Conservation (phyloP, 2,113 vertebrate species). For the Callocephalon fimbriatum region DNA sequence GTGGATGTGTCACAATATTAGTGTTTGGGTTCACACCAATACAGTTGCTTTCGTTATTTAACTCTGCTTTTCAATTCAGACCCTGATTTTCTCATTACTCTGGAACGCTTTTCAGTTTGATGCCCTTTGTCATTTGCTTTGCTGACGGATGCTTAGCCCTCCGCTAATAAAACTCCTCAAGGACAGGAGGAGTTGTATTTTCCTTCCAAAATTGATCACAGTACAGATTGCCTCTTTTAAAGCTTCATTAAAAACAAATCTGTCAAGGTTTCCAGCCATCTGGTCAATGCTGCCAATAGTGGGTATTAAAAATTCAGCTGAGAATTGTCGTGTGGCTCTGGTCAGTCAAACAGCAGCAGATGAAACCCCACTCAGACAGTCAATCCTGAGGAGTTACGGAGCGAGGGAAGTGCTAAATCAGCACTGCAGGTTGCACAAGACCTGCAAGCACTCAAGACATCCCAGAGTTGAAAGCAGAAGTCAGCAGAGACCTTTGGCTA, state of each 20-base stretch:
- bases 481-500: neutral
- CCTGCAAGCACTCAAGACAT: neutral
- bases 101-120: neutral
- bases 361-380: neutral
- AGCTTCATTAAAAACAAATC: slow-evolving; percentile 65
- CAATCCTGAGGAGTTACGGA: neutral
- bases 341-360: neutral
- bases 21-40: neutral
- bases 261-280: slow-evolving; percentile 56
- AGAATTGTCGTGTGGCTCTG: neutral
- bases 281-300: slow-evolving; percentile 1
- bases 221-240: slow-evolving; percentile 48
- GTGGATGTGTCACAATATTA: neutral
- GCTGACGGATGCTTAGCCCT: neutral
- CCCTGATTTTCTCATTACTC: neutral
- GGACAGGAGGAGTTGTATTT: neutral
- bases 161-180: slow-evolving; percentile 25
- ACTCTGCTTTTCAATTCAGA: neutral
- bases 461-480: neutral
- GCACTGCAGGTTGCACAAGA: neutral
- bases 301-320: neutral
- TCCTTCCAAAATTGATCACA: slow-evolving; percentile 19
- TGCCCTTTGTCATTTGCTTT: slow-evolving; percentile 5
- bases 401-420: neutral
- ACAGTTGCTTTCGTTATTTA: neutral